Conservation (phyloP, 2,888 invertebrate species). For the Cerceris ruficornis region DNA sequence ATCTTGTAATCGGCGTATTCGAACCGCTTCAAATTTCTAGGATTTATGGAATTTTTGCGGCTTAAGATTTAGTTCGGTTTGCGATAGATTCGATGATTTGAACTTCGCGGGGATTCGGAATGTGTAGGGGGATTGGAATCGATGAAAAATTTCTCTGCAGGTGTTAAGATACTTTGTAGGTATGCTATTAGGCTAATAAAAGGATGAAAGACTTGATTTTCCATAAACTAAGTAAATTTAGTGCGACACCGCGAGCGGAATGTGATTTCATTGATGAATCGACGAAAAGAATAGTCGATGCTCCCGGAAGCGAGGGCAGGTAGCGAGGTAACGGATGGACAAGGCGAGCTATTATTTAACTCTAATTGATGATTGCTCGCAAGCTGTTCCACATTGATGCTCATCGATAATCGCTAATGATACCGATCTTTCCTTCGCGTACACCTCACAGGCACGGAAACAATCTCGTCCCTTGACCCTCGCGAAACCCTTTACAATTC, state of each 20-base stretch:
- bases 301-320: constrained; percentile 52
- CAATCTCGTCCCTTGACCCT: background rate
- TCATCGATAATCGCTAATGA: constrained; percentile 70
- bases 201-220: background rate
- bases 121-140: no score
- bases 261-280: constrained; percentile 37
- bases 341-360: constrained; percentile 60
- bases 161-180: no score
- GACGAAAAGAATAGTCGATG: constrained; percentile 40
- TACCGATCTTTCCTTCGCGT: constrained; percentile 49
- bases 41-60: no score
- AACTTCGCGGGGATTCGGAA: constrained; percentile 21
- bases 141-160: no score
- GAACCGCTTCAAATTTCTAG: no score
- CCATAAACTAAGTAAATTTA: constrained; percentile 9
- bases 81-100: no score
- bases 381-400: constrained; percentile 61
- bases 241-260: background rate
- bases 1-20: no score
- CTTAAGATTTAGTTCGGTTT: no score
- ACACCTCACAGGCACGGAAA: constrained; percentile 44
- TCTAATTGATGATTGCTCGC: constrained; percentile 63
- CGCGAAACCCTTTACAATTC: no score
- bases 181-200: no score
- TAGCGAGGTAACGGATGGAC: constrained; percentile 51